Base-by-base conservation (phyloP, 2,888 invertebrate genomes). In the Sipha maydis region DNA sequence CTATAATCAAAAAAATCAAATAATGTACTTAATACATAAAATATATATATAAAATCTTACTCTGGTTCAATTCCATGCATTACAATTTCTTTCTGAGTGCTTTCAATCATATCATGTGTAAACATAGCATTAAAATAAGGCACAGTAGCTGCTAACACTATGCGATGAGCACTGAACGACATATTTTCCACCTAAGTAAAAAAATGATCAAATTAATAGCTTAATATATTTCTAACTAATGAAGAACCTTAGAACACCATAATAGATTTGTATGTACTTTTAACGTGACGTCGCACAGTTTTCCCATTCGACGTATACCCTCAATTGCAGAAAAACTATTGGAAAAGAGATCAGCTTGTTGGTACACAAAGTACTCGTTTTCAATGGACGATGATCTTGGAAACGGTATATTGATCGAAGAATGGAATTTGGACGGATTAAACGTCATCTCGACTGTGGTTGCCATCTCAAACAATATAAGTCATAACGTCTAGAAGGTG, bases 61-160 rank as follows among this genome's bases (percentile, higher is more conserved):
- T 93, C 93, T 61, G 96, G 94, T 91, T 97, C 96, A 90, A 97
- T 95, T 90, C 96, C 96, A 91, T 95, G 95, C 92, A 97, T 95
- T 76, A 94, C 94, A 83, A 97, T 96, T 91, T 96, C 96, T 91
- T 94, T 95, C 91, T 96, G 95, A 90, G 95, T 94, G 90, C 96
- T 95, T 92, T 97, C 97, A 11, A 95, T 94, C 96, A 97, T 96
- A 91, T 97, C 96, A 92, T 95, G 95, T 48, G 96, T 95, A 91
- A 97, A 97, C 97, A 97, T 97, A 21, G 96, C 96, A 92, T 96
- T 94, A 91, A 97, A 97, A 92, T 97, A 97, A 19, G 97, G 97
- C 91, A 97, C 96, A 28, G 96, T 96, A 4, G 96, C 95, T 5
- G 97, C 96, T 89, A 97, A 92, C 28, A 97, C 96, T 90, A 97